Percentiles rank a stretch among this genome's conserved stretches.
These are phyloP conservation scores for Variabilichromis moorii DNA, from an alignment of 2,113 vertebrate genomes.

Conservation along the genomic window DNA sequence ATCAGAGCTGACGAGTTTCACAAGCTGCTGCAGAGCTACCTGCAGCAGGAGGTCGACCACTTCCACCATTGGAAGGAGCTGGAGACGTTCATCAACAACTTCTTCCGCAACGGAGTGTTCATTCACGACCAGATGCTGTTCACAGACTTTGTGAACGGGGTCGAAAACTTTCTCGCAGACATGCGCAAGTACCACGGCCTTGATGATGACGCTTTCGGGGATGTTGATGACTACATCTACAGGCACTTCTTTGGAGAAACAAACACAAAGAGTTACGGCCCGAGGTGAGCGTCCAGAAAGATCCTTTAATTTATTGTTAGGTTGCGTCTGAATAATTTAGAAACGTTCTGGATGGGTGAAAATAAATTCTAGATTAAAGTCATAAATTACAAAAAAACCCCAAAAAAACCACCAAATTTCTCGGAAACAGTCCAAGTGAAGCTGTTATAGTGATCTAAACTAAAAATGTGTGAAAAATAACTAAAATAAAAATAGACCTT, in stretches of 20 bases:
- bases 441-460: background rate
- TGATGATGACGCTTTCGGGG: slow-evolving; percentile 75
- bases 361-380: background rate
- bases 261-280: slow-evolving; percentile 69
- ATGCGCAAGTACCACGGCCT: slow-evolving; percentile 80
- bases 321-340: background rate
- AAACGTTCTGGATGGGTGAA: background rate
- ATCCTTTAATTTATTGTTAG: background rate
- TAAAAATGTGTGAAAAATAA: background rate
- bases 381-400: accelerated
- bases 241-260: slow-evolving; percentile 85
- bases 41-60: slow-evolving; percentile 81
- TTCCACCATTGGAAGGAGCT: slow-evolving; percentile 93
- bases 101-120: slow-evolving; percentile 89
- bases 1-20: slow-evolving; percentile 85
- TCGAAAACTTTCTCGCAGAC: slow-evolving; percentile 85
- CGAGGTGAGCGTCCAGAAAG: slow-evolving; percentile 70
- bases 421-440: background rate
- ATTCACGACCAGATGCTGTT: slow-evolving; percentile 94
- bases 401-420: background rate
- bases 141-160: slow-evolving; percentile 86
- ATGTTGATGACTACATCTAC: slow-evolving; percentile 86
- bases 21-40: slow-evolving; percentile 81
- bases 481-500: background rate
- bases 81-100: slow-evolving; percentile 80